Evolutionary conservation across 2,113 vertebrate genomes (phyloP).

Genomic region (Crypturellus undulatus): DNA sequence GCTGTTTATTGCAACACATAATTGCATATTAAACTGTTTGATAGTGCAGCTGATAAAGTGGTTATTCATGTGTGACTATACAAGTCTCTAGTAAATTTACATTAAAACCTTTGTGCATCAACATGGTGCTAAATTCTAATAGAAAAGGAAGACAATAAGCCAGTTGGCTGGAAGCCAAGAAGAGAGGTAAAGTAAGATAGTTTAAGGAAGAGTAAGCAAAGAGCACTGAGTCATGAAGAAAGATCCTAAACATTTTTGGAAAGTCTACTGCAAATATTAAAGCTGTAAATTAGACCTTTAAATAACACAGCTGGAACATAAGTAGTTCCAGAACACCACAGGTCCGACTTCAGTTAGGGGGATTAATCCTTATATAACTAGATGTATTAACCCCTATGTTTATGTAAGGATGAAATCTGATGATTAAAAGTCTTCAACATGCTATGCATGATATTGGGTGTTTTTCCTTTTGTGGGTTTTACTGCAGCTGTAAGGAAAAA

Average conservation of each 20-base stretch:
- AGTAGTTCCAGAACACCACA: neutral
- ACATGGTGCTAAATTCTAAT: slow-evolving; percentile 7
- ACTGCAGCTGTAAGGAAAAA: neutral
- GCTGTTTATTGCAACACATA: neutral
- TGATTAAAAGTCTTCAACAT: neutral
- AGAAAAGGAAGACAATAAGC: neutral
- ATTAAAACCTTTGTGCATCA: neutral
- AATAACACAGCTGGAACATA: neutral
- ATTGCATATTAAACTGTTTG: neutral
- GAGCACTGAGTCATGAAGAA: neutral
- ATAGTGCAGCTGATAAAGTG: slow-evolving; percentile 1
- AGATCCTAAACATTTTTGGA: neutral
- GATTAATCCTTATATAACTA: neutral
- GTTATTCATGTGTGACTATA: neutral
- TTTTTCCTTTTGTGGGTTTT: slow-evolving; percentile 15
- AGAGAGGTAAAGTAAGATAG: neutral
- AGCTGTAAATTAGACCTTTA: neutral
- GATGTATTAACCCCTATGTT: neutral
- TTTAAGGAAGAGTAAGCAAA: neutral
- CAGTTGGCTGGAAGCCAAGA: neutral
- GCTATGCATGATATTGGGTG: neutral
- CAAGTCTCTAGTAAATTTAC: slow-evolving; percentile 1
- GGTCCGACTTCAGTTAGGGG: neutral
- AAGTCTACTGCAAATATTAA: neutral
- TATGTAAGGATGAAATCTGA: slow-evolving; percentile 6